These are phyloP conservation scores for Callionymus lyra DNA, from an alignment of 2,113 vertebrate species.

Conservation along the genomic window DNA sequence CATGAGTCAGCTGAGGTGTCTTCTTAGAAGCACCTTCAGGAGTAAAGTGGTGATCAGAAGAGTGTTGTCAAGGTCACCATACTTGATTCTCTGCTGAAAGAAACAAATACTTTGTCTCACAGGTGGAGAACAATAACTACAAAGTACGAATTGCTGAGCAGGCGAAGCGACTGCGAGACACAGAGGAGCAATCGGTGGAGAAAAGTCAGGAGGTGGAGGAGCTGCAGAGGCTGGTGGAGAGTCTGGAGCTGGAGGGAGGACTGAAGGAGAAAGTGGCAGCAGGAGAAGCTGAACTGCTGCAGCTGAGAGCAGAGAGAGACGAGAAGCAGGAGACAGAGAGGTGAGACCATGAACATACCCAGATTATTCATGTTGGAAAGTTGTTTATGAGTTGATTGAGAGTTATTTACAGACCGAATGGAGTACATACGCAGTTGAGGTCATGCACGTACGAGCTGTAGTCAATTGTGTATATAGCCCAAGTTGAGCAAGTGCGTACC, in stretches of 20 bases:
- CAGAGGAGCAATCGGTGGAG: slow-evolving; percentile 37
- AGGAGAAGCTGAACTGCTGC: slow-evolving; percentile 65
- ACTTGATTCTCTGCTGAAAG: too few relatives aligned
- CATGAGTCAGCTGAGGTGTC: slow-evolving; percentile 10
- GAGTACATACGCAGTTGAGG: too few relatives aligned
- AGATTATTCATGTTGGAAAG: too few relatives aligned
- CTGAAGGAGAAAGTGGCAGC: slow-evolving; percentile 66
- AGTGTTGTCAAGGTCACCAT: too few relatives aligned
- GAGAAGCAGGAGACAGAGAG: slow-evolving; percentile 58
- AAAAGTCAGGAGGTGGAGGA: slow-evolving; percentile 63
- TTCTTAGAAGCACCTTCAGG: slow-evolving; percentile 28
- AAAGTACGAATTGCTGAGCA: slow-evolving; percentile 55
- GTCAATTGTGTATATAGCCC: too few relatives aligned
- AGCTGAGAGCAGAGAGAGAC: slow-evolving; percentile 48
- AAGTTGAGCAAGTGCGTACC: too few relatives aligned
- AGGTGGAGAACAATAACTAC: slow-evolving; percentile 61
- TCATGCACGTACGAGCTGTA: too few relatives aligned
- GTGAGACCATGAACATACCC: too few relatives aligned
- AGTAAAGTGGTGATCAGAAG: too few relatives aligned
- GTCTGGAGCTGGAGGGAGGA: slow-evolving; percentile 72
- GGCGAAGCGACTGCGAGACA: slow-evolving; percentile 47
- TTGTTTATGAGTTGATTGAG: too few relatives aligned
- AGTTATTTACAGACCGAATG: too few relatives aligned
- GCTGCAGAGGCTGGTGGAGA: slow-evolving; percentile 69
- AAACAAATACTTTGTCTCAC: background rate